phyloP scores from a whole-genome alignment of 2,888 invertebrate species.

The Eupithecia vulgata region DNA sequence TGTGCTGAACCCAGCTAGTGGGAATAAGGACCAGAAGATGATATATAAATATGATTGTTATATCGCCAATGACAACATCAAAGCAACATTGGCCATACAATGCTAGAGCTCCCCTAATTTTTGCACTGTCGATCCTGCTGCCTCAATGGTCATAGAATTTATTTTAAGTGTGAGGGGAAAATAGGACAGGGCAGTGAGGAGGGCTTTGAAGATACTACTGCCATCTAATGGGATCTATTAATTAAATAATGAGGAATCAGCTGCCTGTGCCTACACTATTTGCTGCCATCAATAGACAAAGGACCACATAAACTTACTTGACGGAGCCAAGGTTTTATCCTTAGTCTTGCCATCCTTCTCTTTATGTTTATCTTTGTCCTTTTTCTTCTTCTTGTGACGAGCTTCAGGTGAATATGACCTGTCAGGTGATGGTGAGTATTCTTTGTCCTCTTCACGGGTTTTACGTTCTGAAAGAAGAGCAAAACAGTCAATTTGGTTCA shows the following conservation, averaged over 20 bases:
- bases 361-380: constrained; percentile 63
- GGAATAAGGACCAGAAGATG: too few species aligned
- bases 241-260: too few species aligned
- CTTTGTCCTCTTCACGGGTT: constrained; percentile 59
- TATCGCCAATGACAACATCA: background rate
- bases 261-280: too few species aligned
- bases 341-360: constrained; percentile 71
- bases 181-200: too few species aligned
- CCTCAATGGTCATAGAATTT: too few species aligned
- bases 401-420: constrained; percentile 65
- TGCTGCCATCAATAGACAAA: background rate
- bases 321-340: constrained; percentile 78
- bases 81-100: too few species aligned
- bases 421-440: constrained; percentile 67
- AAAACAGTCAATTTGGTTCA: background rate
- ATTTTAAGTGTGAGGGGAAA: too few species aligned
- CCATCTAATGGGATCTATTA: too few species aligned
- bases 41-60: background rate
- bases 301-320: constrained; percentile 62
- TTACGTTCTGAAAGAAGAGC: constrained; percentile 62
- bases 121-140: too few species aligned
- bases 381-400: constrained; percentile 71
- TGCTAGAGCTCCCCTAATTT: too few species aligned
- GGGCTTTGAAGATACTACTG: too few species aligned
- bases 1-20: too few species aligned